phyloP scores from a whole-genome alignment of 2,797 vertebrate species.

The Champsocephalus gunnari region DNA sequence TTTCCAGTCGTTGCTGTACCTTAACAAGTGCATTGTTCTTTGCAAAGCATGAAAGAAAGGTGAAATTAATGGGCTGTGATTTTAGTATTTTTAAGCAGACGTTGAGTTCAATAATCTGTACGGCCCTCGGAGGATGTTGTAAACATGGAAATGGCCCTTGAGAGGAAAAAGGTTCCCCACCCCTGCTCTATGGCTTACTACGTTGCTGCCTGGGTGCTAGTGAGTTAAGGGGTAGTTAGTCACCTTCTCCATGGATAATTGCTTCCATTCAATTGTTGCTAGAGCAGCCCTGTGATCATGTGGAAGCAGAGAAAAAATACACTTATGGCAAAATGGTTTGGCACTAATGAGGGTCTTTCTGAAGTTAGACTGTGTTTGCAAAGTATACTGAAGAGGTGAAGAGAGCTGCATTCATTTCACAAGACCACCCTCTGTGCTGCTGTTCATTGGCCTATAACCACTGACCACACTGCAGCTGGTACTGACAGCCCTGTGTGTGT shows the following conservation, averaged over 20 bases:
- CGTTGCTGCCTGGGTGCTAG: constrained; percentile 56
- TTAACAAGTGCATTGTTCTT: background rate
- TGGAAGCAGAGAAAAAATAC: constrained; percentile 53
- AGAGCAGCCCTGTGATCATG: constrained; percentile 63
- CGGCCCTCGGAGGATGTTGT: too few relatives aligned
- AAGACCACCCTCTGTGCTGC: constrained; percentile 26
- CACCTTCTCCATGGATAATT: constrained; percentile 74
- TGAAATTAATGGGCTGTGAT: too few relatives aligned
- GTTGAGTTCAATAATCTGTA: too few relatives aligned
- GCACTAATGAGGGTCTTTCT: constrained; percentile 71
- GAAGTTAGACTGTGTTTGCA: constrained; percentile 51
- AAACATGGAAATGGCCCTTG: too few relatives aligned
- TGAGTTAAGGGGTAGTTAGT: constrained; percentile 67
- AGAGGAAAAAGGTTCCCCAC: too few relatives aligned
- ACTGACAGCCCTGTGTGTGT: constrained; percentile 12
- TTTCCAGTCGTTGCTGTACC: background rate
- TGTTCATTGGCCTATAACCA: constrained; percentile 32
- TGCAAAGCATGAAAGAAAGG: too few relatives aligned
- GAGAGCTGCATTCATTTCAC: constrained; percentile 48
- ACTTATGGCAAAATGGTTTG: constrained; percentile 66
- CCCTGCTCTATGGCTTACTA: constrained; percentile 7
- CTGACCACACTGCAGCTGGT: constrained; percentile 24
- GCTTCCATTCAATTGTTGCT: constrained; percentile 65
- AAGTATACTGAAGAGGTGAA: constrained; percentile 48
- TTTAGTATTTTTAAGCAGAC: too few relatives aligned